A percentile compares a stretch with the other conserved stretches of the same genome.
These are phyloP conservation scores for Scrobipalpa costella DNA, from an alignment of 2,888 invertebrate species.

Conservation along the genomic window DNA sequence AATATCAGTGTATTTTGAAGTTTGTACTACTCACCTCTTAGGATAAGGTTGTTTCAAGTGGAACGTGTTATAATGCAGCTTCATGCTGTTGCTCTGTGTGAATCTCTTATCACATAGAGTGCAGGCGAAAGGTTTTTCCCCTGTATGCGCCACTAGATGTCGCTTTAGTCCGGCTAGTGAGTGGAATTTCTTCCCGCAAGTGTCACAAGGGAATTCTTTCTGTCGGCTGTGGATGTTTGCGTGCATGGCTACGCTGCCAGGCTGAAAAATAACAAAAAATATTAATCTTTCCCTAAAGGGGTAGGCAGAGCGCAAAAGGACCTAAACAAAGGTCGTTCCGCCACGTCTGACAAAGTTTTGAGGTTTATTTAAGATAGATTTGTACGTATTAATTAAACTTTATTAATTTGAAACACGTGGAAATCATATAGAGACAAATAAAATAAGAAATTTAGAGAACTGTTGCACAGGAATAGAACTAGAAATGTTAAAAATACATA, in stretches of 20 bases:
- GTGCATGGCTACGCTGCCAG: conserved; percentile 66
- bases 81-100: conserved; percentile 74
- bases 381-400: too few species aligned
- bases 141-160: conserved; percentile 67
- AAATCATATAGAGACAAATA: too few species aligned
- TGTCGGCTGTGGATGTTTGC: conserved; percentile 63
- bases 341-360: too few species aligned
- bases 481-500: too few species aligned
- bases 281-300: background rate
- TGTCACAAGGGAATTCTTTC: conserved; percentile 55
- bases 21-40: conserved; percentile 57
- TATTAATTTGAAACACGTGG: too few species aligned
- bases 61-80: conserved; percentile 65
- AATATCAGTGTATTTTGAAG: background rate
- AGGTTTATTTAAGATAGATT: too few species aligned
- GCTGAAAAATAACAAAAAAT: conserved; percentile 44
- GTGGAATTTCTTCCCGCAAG: conserved; percentile 61
- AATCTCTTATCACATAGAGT: conserved; percentile 68
- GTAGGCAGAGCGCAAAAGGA: too few species aligned
- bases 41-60: conserved; percentile 73
- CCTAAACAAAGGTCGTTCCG: too few species aligned
- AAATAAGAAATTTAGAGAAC: too few species aligned
- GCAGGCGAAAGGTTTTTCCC: conserved; percentile 65
- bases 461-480: too few species aligned
- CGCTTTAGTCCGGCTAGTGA: conserved; percentile 60